A percentile compares a stretch with the other conserved stretches of the same genome.
Evolutionary conservation across 2,113 vertebrate genomes (phyloP).

Genomic region (Hippocampus zosterae): DNA sequence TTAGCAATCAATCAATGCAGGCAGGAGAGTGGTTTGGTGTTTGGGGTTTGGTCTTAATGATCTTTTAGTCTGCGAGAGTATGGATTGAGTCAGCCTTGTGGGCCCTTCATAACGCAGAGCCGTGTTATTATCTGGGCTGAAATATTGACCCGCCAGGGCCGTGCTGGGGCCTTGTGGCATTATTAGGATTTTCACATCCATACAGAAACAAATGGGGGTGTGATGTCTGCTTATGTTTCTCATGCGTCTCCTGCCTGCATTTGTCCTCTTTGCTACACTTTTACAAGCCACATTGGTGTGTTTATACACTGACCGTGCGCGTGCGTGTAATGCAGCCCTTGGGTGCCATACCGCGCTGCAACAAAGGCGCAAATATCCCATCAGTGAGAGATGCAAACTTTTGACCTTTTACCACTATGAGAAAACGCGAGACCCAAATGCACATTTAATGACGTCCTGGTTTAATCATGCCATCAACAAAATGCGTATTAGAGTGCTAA

Average conservation of each 20-base stretch:
- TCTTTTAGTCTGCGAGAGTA: neutral
- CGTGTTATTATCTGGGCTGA: neutral
- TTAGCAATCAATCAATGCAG: conserved; percentile 9
- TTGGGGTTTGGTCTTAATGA: conserved; percentile 1
- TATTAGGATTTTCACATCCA: neutral
- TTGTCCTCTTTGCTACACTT: neutral
- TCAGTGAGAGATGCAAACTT: neutral
- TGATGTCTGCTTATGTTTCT: neutral
- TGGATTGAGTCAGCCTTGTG: neutral
- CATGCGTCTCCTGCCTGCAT: neutral
- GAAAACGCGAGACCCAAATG: neutral
- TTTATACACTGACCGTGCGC: neutral
- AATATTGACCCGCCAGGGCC: conserved; percentile 5
- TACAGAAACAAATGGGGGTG: neutral
- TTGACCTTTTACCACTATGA: neutral
- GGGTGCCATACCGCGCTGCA: neutral
- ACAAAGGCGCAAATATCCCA: conserved; percentile 1
- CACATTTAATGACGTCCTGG: neutral
- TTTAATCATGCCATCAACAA: neutral
- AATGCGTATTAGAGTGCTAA: neutral
- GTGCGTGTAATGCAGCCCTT: neutral
- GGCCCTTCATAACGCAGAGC: conserved; percentile 1
- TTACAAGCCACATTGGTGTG: neutral
- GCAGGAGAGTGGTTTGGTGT: neutral
- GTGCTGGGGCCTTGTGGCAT: neutral